Evolutionary conservation across 2,113 vertebrate genomes (phyloP).

Genomic region (Pipra filicauda): DNA sequence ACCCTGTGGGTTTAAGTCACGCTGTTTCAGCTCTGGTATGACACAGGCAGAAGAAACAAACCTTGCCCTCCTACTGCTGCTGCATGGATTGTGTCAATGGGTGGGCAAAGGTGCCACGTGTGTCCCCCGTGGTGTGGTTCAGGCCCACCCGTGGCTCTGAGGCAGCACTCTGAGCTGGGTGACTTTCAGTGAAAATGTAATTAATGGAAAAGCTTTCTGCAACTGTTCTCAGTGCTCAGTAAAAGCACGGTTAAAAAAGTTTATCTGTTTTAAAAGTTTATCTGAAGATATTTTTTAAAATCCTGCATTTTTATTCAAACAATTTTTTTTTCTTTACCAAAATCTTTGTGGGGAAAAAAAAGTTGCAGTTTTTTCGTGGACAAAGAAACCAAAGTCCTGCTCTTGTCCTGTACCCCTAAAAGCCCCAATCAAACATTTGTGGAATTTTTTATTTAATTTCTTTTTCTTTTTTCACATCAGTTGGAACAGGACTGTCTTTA

Average conservation of each 20-base stretch:
- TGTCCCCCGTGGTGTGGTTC: fast-evolving
- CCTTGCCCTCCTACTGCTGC: neutral
- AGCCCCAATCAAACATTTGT: neutral
- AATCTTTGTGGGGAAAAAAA: neutral
- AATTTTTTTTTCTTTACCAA: neutral
- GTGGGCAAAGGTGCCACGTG: neutral
- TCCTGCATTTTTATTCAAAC: neutral
- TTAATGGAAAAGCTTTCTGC: neutral
- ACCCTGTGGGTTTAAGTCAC: neutral
- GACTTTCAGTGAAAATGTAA: neutral
- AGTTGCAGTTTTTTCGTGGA: neutral
- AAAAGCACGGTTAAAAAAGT: neutral
- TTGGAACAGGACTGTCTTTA: neutral
- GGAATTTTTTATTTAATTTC: neutral
- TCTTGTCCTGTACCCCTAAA: neutral
- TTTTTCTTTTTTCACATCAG: neutral
- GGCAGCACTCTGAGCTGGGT: neutral
- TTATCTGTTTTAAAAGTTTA: neutral
- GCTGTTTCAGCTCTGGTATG: neutral
- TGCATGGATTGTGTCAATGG: fast-evolving
- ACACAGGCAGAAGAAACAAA: neutral
- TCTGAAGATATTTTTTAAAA: neutral
- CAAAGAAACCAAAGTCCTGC: neutral
- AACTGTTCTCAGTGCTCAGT: neutral
- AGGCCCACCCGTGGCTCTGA: neutral